Percentiles rank a stretch among this genome's conserved stretches.
Evolutionary conservation across 2,888 invertebrate species (phyloP).

Genomic region (Mesochorus sp.): DNA sequence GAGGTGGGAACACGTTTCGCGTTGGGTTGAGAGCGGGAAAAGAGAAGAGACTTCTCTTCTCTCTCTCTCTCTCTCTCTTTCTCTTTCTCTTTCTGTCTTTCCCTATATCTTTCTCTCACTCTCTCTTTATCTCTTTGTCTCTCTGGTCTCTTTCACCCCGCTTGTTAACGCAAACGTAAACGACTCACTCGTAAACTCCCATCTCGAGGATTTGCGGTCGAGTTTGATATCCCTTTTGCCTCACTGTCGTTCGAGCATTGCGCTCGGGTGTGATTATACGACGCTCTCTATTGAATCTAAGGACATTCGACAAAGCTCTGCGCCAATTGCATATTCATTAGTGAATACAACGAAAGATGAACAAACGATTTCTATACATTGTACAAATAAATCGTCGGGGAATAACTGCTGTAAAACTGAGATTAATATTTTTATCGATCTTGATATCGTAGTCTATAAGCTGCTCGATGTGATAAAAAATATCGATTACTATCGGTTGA

Average conservation of each 20-base stretch:
- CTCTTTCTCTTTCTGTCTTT: constrained; percentile 9
- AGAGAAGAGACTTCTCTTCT: constrained; percentile 29
- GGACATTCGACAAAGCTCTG: background rate
- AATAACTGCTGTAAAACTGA: no score
- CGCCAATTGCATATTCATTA: constrained; percentile 6
- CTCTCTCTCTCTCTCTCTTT: constrained; percentile 4
- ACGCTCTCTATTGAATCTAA: constrained; percentile 3
- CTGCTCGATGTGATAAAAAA: no score
- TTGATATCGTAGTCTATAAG: no score
- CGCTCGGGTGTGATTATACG: no score
- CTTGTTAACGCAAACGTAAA: constrained; percentile 72
- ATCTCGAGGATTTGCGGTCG: constrained; percentile 43
- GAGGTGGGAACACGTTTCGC: constrained; percentile 13
- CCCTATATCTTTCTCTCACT: background rate
- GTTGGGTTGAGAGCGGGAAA: constrained; percentile 10
- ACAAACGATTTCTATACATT: no score
- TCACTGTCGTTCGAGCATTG: background rate
- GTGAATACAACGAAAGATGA: background rate
- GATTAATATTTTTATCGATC: no score
- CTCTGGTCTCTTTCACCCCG: constrained; percentile 46
- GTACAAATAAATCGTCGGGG: no score
- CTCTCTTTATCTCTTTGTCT: constrained; percentile 1
- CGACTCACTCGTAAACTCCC: constrained; percentile 62
- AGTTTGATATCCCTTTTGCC: constrained; percentile 14
- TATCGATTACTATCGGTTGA: no score